Evolutionary conservation across 2,888 invertebrate genomes (phyloP), one percentile per base, ranked within the genome.

Genomic region (Macropis europaea): DNA sequence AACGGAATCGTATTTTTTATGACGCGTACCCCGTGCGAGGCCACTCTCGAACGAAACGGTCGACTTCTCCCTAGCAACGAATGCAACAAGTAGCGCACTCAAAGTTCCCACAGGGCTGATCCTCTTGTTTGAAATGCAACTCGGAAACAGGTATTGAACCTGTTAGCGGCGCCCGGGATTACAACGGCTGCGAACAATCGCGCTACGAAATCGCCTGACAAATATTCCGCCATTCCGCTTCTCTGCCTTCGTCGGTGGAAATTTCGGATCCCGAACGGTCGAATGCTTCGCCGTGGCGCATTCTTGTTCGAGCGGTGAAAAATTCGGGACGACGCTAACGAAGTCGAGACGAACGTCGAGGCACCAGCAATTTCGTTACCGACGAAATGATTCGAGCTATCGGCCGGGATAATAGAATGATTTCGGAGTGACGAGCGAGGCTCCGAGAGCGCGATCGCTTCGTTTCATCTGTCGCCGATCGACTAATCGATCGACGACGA

Each of bases 81-180:
- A 47, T 63, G 75, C 75, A 75, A 75, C 75, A 75, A 75, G 75
- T 74, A 63, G 67, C 62, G 42, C 34, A 26, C 24, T 57, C 36
- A 17, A 60, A 56, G 36, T 64, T 52, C 48, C 48, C 42, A 7
- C 26, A 26, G 42, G 56, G 15, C 50, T 32, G 38, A 73, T 56
- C 36, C 57, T 38, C 40, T 60, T 67, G 50, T 66, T 50, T 56
- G 32, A 61, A 64, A 42, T 42, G 45, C 26, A 22, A 38, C 64
- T 19, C 13, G 53, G 5, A 40, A 43, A 36, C 42, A 32, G 43
- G 59, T 53, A 52, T 30, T 43, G 26, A 32, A 48, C 34, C n/a
- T 17, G 15, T 52, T 32, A 48, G 24, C 28, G 13, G 28, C 45
- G 7, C 19, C 22, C 22, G 7, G 19, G 38, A 62, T 40, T 34